Base-by-base conservation (phyloP, 2,113 vertebrate genomes). In the Desmodus rotundus region DNA sequence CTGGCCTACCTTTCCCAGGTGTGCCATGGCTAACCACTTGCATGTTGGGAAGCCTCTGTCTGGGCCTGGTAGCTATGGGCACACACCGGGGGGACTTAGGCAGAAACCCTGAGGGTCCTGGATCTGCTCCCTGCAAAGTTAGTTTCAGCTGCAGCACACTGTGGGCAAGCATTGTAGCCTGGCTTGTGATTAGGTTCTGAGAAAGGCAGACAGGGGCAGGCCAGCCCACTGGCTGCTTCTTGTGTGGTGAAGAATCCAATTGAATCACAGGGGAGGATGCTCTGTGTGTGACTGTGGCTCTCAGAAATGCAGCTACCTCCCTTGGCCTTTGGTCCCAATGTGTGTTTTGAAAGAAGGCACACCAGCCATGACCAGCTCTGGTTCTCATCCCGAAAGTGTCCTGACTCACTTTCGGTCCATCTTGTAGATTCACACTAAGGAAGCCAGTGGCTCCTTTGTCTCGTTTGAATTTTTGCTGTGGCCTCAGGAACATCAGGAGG, bases 271-370 rank as follows among this genome's bases (percentile, higher is more conserved):
- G 31, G 7, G 1, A 31, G 3, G 85, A 63, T n/a, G 10, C 7
- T 2, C 15, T 20, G 10, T 3, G 0, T 43, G 41, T 58, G 58
- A 77, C 70, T 61, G 12, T 83, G 61, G 22, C 43, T 87, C 12
- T 58, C 14, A 72, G 81, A 87, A 70, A 31, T 38, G 0, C 0
- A 93, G 10, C 36, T 45, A 7, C 38, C 81, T 76, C 36, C 33
- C 12, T 72, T 87, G 10, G 0, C 85, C 76, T 95, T 87, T 7
- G 1, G 10, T 63, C 73, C 5, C 0, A 50, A 68, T 12, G 15
- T 81, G 52, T n/a, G 11, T 91, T 91, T 93, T 80, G 19, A 84
- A 82, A 83, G 77, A 67, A 93, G 38, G 86, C 47, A 89, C 58
- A 90, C 52, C 74, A 87, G 56, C 31, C 0, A 0, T 24, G 68